These are phyloP conservation scores for Leptarthrus brevirostris DNA, from an alignment of 2,888 invertebrate species.

Conservation along the genomic window DNA sequence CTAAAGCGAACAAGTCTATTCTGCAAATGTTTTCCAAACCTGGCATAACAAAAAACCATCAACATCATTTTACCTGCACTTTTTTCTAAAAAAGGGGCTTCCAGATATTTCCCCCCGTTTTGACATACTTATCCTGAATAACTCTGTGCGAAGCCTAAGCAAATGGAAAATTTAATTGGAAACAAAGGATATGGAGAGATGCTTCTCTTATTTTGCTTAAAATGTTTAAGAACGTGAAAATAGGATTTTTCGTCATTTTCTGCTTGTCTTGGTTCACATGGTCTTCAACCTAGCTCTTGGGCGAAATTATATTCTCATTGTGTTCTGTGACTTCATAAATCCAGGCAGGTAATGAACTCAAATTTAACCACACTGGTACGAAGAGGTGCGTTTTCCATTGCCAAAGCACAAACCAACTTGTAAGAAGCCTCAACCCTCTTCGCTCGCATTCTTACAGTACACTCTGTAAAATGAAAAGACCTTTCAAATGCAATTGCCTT, in stretches of 20 bases:
- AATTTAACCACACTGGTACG: neutral
- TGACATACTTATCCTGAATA: too few species aligned
- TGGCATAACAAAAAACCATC: too few species aligned
- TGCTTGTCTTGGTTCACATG: neutral
- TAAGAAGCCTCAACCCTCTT: constrained; percentile 11
- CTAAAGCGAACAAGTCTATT: too few species aligned
- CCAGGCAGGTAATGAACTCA: constrained; percentile 41
- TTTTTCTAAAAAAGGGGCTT: too few species aligned
- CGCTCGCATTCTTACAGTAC: constrained; percentile 23
- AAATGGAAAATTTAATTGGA: constrained; percentile 38
- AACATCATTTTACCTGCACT: too few species aligned
- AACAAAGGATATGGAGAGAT: neutral
- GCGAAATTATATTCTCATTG: constrained; percentile 27
- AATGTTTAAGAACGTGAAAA: neutral
- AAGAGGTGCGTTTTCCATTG: constrained; percentile 14
- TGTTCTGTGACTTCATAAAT: neutral
- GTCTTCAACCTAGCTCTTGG: neutral
- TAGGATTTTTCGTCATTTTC: constrained; percentile 10
- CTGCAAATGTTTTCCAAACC: too few species aligned
- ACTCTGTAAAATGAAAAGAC: constrained; percentile 33
- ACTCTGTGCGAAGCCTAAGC: neutral
- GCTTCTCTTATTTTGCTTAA: neutral
- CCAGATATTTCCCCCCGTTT: too few species aligned
- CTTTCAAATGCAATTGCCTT: constrained; percentile 47
- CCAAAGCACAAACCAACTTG: neutral